These are phyloP conservation scores for Eutolmus rufibarbis DNA, from an alignment of 2,888 invertebrate genomes.

Conservation along the genomic window DNA sequence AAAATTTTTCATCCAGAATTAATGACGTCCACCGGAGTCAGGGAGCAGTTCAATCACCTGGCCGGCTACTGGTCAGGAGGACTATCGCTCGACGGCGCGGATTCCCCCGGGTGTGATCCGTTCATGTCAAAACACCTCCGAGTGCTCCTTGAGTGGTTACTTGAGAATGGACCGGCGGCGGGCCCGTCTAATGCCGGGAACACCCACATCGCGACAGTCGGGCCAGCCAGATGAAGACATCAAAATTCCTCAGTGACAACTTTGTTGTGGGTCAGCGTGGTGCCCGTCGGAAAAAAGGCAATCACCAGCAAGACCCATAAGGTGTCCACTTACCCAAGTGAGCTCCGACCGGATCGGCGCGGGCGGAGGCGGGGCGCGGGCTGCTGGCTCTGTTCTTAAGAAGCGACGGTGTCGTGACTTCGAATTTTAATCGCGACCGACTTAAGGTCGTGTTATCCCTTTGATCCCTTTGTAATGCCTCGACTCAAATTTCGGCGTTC, in stretches of 20 bases:
- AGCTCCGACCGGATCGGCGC: neutral
- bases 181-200: constrained; percentile 19
- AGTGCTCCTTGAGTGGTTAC: constrained; percentile 36
- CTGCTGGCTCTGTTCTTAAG: constrained; percentile 1
- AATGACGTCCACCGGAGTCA: constrained; percentile 17
- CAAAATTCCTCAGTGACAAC: constrained; percentile 46
- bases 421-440: constrained; percentile 43
- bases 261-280: constrained; percentile 42
- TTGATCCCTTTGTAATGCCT: constrained; percentile 43
- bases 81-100: neutral
- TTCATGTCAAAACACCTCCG: constrained; percentile 44
- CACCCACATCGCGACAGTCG: constrained; percentile 44
- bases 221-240: constrained; percentile 43
- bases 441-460: constrained; percentile 43
- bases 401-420: constrained; percentile 44
- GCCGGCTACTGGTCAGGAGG: constrained; percentile 13
- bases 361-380: neutral
- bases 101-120: constrained; percentile 46
- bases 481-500: constrained; percentile 35
- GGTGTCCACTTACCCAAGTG: constrained; percentile 13
- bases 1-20: constrained; percentile 32
- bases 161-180: constrained; percentile 15
- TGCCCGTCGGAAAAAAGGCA: neutral
- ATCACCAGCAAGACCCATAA: constrained; percentile 16
- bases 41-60: constrained; percentile 33